Evolutionary conservation across 2,113 vertebrate genomes (phyloP), one percentile per base, ranked within the genome.

Genomic region (Ailurus styani): DNA sequence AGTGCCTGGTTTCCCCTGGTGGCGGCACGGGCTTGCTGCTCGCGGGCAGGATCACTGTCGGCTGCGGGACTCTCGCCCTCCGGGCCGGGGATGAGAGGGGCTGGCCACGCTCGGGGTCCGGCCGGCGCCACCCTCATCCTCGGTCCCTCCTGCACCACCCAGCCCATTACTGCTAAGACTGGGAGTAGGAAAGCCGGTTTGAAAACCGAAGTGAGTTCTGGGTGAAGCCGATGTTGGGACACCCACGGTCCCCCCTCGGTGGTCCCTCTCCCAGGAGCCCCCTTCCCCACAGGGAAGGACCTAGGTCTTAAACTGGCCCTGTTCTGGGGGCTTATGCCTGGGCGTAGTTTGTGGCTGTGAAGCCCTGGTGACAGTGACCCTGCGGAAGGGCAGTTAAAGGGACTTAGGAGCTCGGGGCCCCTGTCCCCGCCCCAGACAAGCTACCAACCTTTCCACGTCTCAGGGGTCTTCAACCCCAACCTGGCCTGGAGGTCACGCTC

Each of bases 201-300:
- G 54, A 79, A 37, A 68, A 10, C 13, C 0, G 1, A 50, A 47
- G 27, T 29, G n/a, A 37, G 29, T 50, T 40, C 64, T 1, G 2
- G 37, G 50, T 40, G 27, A 27, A 20, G 7, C 47, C 5, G 0
- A 7, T 9, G 68, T 21, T 4, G 37, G 40, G 62, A 42, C 27
- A 10, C n/a, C n/a, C 3, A 1, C 0, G 3, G n/a, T 15, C 2
- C 25, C 31, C 0, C 37, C 54, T 6, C 0, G 3, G 55, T 6
- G 0, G 27, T 14, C 55, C 50, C 47, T 20, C 29, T 42, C 54
- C 68, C 37, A 52, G 27, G 25, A 75, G 10, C 0, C 9, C 14
- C 1, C 9, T 5, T 0, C 0, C 6, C 2, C 13, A 20, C 3
- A 9, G 18, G 25, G 40, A 70, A 40, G 60, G 42, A 21, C 20